phyloP scores from a whole-genome alignment of 2,113 vertebrate genomes.

The Aptenodytes forsteri region DNA sequence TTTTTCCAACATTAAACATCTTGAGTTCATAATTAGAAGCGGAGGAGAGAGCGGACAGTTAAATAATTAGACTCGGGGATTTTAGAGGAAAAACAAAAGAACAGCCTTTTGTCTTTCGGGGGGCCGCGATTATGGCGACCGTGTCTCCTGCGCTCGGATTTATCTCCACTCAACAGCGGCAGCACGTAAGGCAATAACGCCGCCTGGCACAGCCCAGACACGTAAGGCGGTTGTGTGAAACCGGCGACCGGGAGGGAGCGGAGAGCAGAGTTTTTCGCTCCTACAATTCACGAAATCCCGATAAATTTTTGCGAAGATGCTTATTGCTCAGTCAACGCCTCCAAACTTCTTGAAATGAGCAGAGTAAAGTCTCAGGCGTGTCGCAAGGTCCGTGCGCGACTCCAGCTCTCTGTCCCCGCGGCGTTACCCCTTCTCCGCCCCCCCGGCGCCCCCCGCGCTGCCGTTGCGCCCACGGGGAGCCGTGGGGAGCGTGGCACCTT shows the following conservation, averaged over 20 bases:
- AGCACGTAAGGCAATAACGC: not conserved
- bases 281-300: not conserved
- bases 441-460: too few species aligned
- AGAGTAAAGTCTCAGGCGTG: not conserved
- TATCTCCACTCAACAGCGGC: not conserved
- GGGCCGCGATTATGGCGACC: not conserved
- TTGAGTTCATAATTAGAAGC: slow-evolving; percentile 66
- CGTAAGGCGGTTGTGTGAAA: not conserved
- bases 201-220: not conserved
- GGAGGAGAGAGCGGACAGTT: slow-evolving; percentile 53
- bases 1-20: slow-evolving; percentile 63
- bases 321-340: not conserved
- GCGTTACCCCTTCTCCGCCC: not conserved
- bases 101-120: not conserved
- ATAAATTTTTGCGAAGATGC: not conserved
- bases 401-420: not conserved
- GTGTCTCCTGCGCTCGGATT: not conserved
- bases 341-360: not conserved
- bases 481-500: not conserved
- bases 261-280: not conserved
- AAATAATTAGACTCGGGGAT: slow-evolving; percentile 33
- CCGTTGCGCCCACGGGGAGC: not conserved
- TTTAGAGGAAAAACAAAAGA: not conserved
- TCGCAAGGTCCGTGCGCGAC: not conserved
- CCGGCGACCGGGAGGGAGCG: not conserved